These are phyloP conservation scores for Colistium nudipinnis DNA, from an alignment of 2,113 vertebrate species.

Conservation along the genomic window DNA sequence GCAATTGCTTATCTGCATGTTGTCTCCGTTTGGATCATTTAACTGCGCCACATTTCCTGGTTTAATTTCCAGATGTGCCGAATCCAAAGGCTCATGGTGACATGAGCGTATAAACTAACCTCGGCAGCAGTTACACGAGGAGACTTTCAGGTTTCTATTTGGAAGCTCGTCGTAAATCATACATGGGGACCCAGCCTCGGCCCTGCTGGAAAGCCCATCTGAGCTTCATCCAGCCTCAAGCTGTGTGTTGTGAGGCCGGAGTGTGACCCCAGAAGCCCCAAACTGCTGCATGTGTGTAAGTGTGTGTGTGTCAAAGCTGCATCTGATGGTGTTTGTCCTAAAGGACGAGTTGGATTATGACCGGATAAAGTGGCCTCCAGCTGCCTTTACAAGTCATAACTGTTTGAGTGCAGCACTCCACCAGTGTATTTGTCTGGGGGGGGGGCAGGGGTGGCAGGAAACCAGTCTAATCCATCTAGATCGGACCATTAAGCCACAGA, in stretches of 20 bases:
- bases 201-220: slow-evolving; percentile 10
- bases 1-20: slow-evolving; percentile 3
- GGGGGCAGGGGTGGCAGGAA: slow-evolving; percentile 51
- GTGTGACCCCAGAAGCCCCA: slow-evolving; percentile 31
- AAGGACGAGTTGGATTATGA: slow-evolving; percentile 41
- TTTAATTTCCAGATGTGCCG: background rate
- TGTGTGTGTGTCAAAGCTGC: slow-evolving; percentile 26
- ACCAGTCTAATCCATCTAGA: slow-evolving; percentile 67
- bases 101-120: slow-evolving; percentile 21
- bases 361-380: slow-evolving; percentile 40
- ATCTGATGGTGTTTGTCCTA: slow-evolving; percentile 32
- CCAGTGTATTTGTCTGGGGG: slow-evolving; percentile 19
- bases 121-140: slow-evolving; percentile 25
- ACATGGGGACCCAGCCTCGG: background rate
- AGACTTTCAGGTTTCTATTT: slow-evolving; percentile 6
- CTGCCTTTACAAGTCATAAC: slow-evolving; percentile 47
- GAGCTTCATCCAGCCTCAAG: slow-evolving; percentile 6
- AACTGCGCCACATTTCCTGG: background rate
- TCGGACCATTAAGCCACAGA: slow-evolving; percentile 69
- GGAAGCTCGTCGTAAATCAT: slow-evolving; percentile 44
- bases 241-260: background rate
- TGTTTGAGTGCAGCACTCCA: slow-evolving; percentile 28
- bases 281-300: slow-evolving; percentile 27
- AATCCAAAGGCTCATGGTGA: background rate
- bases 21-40: background rate